These are phyloP conservation scores for Coracopsis vasa DNA, from an alignment of 2,113 vertebrate species.

Conservation along the genomic window DNA sequence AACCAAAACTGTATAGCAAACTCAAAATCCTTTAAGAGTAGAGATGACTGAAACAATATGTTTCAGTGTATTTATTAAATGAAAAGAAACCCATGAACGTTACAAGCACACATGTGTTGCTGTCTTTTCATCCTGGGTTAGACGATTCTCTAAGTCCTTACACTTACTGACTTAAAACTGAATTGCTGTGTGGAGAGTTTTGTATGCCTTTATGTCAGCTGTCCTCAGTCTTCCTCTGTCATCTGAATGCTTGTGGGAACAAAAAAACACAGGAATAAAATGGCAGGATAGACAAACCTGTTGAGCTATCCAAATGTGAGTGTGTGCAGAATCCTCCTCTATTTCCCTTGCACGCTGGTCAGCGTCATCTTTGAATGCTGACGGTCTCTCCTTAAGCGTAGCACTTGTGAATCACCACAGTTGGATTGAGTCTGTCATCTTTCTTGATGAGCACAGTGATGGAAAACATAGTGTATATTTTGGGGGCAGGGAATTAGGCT, in stretches of 20 bases:
- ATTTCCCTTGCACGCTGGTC: not conserved
- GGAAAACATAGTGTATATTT: not conserved
- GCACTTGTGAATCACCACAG: not conserved
- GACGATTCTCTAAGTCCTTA: not conserved
- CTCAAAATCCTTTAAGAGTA: not conserved
- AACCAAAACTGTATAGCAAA: not conserved
- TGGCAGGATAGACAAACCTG: not conserved
- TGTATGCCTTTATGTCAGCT: not conserved
- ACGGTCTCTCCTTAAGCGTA: not conserved
- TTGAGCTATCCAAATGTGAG: not conserved
- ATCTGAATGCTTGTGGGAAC: not conserved
- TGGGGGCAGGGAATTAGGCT: not conserved
- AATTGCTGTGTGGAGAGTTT: not conserved
- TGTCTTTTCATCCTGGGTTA: not conserved
- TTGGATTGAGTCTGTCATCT: not conserved
- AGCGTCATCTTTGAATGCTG: not conserved
- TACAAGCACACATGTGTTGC: not conserved
- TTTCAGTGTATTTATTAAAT: not conserved
- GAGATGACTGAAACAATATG: not conserved
- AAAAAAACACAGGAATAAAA: not conserved
- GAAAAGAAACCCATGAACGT: rapidly evolving
- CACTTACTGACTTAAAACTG: not conserved
- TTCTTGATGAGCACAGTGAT: not conserved
- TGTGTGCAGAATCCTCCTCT: not conserved
- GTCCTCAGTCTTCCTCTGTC: not conserved